phyloP scores from a whole-genome alignment of 2,113 vertebrate genomes.

The Glaucomys volans region DNA sequence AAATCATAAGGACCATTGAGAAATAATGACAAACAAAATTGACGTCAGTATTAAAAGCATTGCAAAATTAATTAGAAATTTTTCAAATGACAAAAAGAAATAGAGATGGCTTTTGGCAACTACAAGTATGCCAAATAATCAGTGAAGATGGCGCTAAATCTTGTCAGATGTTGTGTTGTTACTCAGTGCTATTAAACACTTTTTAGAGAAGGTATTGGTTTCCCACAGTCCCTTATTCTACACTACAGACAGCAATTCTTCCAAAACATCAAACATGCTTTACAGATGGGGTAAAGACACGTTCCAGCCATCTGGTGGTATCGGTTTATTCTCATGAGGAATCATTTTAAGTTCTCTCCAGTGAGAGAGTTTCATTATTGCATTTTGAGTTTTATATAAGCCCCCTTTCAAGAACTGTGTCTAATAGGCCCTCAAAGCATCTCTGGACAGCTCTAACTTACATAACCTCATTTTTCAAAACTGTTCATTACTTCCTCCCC shows the following conservation, averaged over 20 bases:
- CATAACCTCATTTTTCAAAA: conserved; percentile 84
- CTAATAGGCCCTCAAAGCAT: conserved; percentile 80
- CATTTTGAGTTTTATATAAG: conserved; percentile 83
- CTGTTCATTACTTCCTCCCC: conserved; percentile 73
- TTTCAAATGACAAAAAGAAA: conserved; percentile 42
- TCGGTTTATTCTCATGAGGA: conserved; percentile 60
- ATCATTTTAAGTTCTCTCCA: conserved; percentile 74
- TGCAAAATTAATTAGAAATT: conserved; percentile 45
- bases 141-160: not conserved
- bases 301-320: conserved; percentile 33
- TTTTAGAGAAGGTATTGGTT: conserved; percentile 54
- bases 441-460: conserved; percentile 81
- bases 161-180: not conserved
- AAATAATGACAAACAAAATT: conserved; percentile 28
- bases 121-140: conserved; percentile 31
- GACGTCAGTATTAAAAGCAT: not conserved
- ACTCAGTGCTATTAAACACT: not conserved
- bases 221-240: conserved; percentile 46
- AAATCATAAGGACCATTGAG: not conserved
- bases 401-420: conserved; percentile 76
- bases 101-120: conserved; percentile 34
- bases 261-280: conserved; percentile 57
- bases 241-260: conserved; percentile 13
- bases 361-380: conserved; percentile 70
- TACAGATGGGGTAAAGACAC: conserved; percentile 1